Base-by-base conservation (phyloP, 2,113 vertebrate species). In the Mormyrus iriodes region DNA sequence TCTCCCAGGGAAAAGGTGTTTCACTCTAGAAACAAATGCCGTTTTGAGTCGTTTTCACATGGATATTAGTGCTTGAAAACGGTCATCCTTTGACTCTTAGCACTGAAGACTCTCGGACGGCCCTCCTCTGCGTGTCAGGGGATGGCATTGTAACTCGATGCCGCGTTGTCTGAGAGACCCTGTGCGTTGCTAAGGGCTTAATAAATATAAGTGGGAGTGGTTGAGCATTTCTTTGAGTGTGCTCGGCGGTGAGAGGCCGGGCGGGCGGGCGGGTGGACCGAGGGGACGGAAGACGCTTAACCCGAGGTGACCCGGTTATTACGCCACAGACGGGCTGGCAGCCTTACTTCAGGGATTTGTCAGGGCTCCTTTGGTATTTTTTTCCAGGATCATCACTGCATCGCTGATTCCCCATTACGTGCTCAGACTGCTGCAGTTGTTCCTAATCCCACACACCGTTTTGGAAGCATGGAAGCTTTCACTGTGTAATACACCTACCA, bases 201-300 rank as follows among this genome's bases (percentile, higher is more conserved):
- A 48, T 51, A 86, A 83, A 73, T 65, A 73, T 73, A 46, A 89
- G 44, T n/a, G 49, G 48, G 69, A 88, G 73, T 82, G 58, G 85
- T 31, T 24, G 9, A 31, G n/a, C 13, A 65, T 65, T 44, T 85
- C 44, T 85, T 53, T 85, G 52, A 89, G 27, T 42, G 31, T 39
- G 24, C 76, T 44, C 51, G 13, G 82, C 8, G 52, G 83, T 10
- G 15, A 83, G 79, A 19, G 0, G 39, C 27, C 19, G n/a, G 88
- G n/a, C 27, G 27, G 88, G n/a, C 19, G n/a, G 89, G 42, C 48
- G 55, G 61, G n/a, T 3, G 61, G n/a, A 69, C 61, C 10, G 39
- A 86, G 44, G 82, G 84, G 83, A 42, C 48, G 31, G 89, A n/a
- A 76, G 58, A 73, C 85, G 27, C 85, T 49, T 89, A 69, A 89